Evolutionary conservation across 2,888 invertebrate genomes (phyloP).

Genomic region (Dasypogon diadema): DNA sequence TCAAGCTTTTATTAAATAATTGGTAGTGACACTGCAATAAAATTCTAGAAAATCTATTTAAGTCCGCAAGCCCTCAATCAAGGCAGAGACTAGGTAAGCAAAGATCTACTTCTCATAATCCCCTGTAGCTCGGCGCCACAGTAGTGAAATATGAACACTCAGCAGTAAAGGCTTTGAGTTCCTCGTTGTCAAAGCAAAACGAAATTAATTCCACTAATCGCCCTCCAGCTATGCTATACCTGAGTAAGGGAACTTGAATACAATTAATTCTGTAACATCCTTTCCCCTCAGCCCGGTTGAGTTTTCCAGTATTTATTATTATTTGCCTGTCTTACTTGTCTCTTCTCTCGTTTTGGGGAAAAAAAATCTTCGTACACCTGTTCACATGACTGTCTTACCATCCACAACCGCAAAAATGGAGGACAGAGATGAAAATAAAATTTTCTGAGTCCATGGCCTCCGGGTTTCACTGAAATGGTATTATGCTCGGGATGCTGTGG

Average conservation of each 20-base stretch:
- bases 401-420: constrained; percentile 12
- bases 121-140: constrained; percentile 18
- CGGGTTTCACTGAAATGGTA: constrained; percentile 41
- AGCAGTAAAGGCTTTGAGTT: constrained; percentile 29
- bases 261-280: constrained; percentile 24
- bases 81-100: not conserved
- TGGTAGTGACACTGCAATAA: too few relatives aligned
- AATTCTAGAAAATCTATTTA: constrained; percentile 14
- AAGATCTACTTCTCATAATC: constrained; percentile 23
- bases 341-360: not conserved
- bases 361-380: constrained; percentile 43
- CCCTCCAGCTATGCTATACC: constrained; percentile 36
- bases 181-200: constrained; percentile 35
- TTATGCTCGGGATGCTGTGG: constrained; percentile 31
- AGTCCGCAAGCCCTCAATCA: not conserved
- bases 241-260: constrained; percentile 42
- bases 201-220: constrained; percentile 50
- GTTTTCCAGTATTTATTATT: not conserved
- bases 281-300: not conserved
- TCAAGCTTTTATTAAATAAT: too few relatives aligned
- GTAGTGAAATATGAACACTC: constrained; percentile 43
- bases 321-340: constrained; percentile 8
- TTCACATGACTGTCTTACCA: constrained; percentile 24
- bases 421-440: constrained; percentile 8
- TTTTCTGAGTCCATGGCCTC: constrained; percentile 33